Evolutionary conservation across 2,797 vertebrate species (phyloP).

Genomic region (Betta splendens): DNA sequence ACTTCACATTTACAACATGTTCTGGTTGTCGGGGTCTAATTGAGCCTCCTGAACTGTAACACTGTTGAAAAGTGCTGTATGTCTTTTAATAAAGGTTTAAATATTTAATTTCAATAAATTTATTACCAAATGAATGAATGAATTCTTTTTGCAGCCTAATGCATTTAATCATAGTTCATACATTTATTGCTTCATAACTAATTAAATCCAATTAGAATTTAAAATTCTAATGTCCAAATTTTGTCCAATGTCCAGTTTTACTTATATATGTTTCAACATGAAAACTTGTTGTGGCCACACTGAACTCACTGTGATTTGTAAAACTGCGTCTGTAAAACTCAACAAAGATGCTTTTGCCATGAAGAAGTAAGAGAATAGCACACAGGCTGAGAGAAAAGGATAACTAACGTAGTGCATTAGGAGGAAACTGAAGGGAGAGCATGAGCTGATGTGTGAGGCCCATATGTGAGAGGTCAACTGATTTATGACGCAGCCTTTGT

Average conservation of each 20-base stretch:
- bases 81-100: no score
- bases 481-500: slow-evolving; percentile 45
- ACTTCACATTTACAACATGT: not conserved
- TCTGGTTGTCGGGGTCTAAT: no score
- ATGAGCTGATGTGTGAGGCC: slow-evolving; percentile 19
- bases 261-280: not conserved
- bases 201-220: no score
- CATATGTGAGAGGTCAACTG: slow-evolving; percentile 19
- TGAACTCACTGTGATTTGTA: not conserved
- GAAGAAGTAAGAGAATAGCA: slow-evolving; percentile 8
- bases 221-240: no score
- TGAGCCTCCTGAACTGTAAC: no score
- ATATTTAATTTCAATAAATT: no score
- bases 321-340: not conserved
- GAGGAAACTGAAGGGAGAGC: not conserved
- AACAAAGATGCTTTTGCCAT: not conserved
- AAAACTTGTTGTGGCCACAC: not conserved
- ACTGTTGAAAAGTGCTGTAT: no score
- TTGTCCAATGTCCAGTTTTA: no score
- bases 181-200: no score
- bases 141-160: no score
- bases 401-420: slow-evolving; percentile 21
- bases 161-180: no score
- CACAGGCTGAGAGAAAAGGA: slow-evolving; percentile 19
- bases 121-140: no score